phyloP scores from a whole-genome alignment of 2,797 vertebrate species.

The Pipistrellus kuhlii region DNA sequence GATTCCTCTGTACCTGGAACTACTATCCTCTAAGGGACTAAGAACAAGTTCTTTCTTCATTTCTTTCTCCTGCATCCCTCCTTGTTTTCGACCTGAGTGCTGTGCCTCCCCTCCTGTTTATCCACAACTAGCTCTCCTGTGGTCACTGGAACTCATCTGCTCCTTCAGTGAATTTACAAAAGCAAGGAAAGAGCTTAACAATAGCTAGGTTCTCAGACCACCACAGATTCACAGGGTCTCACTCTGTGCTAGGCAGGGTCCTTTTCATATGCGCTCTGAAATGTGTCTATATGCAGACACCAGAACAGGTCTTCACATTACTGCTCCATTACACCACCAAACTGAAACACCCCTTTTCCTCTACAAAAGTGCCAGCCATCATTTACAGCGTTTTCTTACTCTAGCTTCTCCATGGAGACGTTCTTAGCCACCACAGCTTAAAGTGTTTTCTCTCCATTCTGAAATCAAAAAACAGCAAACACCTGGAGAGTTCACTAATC shows the following conservation, averaged over 20 bases:
- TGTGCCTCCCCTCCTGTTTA: not conserved
- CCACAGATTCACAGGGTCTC: not conserved
- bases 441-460: not conserved
- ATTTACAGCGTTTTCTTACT: not conserved
- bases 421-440: not conserved
- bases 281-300: not conserved
- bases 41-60: not conserved
- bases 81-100: not conserved
- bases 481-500: not conserved
- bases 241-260: not conserved
- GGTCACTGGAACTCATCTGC: not conserved
- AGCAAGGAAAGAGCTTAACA: not conserved
- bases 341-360: not conserved
- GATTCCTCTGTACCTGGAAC: not conserved
- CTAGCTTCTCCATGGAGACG: not conserved
- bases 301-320: not conserved
- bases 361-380: not conserved
- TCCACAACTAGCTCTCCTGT: not conserved
- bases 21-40: not conserved
- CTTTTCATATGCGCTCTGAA: not conserved
- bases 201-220: not conserved
- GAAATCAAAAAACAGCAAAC: slow-evolving; percentile 29
- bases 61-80: not conserved
- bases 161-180: slow-evolving; percentile 5
- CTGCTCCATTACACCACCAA: not conserved